Percentiles rank a stretch among this genome's conserved stretches.
phyloP scores from a whole-genome alignment of 1,140 invertebrate species.

The Mycetomoellerius zeteki region DNA sequence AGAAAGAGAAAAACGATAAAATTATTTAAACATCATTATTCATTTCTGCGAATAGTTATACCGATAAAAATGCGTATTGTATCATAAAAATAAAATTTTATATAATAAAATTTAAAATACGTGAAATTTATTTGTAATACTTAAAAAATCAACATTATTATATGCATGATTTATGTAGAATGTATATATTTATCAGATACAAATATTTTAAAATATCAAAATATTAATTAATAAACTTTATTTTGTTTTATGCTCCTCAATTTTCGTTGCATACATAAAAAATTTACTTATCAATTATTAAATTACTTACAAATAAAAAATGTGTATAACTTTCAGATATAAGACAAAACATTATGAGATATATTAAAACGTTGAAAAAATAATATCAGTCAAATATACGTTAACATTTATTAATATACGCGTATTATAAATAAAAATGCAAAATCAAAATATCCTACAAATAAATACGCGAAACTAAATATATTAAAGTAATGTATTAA shows the following conservation, averaged over 20 bases:
- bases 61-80: not conserved
- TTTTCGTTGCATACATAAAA: not conserved
- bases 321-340: not conserved
- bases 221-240: not conserved
- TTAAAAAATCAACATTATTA: constrained; percentile 1
- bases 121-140: not conserved
- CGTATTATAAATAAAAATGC: too few relatives aligned
- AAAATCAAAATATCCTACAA: too few relatives aligned
- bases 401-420: not conserved
- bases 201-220: not conserved
- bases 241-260: not conserved
- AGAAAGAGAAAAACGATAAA: constrained; percentile 28
- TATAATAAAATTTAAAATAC: too few relatives aligned
- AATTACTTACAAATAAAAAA: not conserved
- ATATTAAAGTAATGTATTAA: not conserved
- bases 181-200: not conserved
- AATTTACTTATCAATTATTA: constrained; percentile 18
- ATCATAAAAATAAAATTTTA: not conserved
- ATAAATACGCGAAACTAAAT: not conserved
- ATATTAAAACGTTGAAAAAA: constrained; percentile 28
- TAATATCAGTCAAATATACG: not conserved
- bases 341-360: constrained; percentile 13
- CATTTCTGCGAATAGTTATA: constrained; percentile 11
- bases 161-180: not conserved
- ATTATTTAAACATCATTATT: constrained; percentile 43